A percentile compares a stretch with the other conserved stretches of the same genome.
Conservation (phyloP, 30 jellyfish, hydroid and myxozoan species). For the Turritopsis rubra region DNA sequence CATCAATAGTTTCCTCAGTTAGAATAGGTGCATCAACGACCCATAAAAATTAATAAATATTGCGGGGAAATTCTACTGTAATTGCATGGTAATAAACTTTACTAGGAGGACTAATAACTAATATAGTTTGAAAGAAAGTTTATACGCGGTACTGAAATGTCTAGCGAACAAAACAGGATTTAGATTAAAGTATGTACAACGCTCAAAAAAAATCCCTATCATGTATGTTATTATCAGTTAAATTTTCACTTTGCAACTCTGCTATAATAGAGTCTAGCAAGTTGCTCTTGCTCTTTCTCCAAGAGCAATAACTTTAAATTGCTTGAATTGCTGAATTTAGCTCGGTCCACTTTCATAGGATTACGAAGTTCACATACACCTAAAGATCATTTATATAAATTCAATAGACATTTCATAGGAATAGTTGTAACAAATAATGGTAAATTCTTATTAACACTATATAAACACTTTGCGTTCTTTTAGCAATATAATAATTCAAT, state of each 20-base stretch:
- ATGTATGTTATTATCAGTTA: not conserved
- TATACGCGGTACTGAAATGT: not conserved
- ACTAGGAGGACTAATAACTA: not conserved
- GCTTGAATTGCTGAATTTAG: no score
- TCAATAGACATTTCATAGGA: no score
- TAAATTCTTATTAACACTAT: no score
- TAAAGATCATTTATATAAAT: no score
- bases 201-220: not conserved
- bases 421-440: no score
- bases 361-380: no score
- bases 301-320: no score
- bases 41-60: constrained; percentile 21
- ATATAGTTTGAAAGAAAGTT: not conserved
- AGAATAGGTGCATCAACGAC: constrained; percentile 14
- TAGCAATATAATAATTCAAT: no score
- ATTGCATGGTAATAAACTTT: constrained; percentile 11
- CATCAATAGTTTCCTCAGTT: constrained; percentile 7
- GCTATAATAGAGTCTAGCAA: not conserved
- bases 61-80: constrained; percentile 2
- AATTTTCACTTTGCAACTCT: not conserved
- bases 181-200: not conserved
- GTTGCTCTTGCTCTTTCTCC: no score
- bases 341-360: no score
- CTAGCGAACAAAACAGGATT: not conserved
- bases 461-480: no score